Conservation (phyloP, 2,797 vertebrate species). For the Fundulus diaphanus region DNA sequence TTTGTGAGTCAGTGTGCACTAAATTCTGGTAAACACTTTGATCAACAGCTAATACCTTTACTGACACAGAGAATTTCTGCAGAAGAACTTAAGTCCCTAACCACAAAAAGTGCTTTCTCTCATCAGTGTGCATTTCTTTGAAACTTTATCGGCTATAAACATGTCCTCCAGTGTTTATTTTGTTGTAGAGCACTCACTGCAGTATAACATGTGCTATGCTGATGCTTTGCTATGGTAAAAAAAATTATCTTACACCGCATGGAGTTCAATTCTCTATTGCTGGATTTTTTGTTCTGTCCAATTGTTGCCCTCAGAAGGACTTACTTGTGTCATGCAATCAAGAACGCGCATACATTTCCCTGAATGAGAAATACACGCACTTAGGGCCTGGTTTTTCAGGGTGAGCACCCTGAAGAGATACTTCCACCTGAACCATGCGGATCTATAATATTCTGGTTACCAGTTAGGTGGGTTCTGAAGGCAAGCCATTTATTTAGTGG, state of each 20-base stretch:
- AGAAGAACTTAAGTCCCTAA: slow-evolving; percentile 31
- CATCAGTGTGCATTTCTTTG: slow-evolving; percentile 32
- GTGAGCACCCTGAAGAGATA: too few relatives aligned
- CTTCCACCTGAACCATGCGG: neutral
- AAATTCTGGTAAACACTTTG: slow-evolving; percentile 51
- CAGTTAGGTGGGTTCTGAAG: neutral
- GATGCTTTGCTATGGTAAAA: slow-evolving; percentile 51
- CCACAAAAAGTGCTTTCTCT: slow-evolving; percentile 37
- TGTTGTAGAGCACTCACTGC: slow-evolving; percentile 42
- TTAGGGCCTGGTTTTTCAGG: neutral
- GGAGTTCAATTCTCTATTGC: neutral
- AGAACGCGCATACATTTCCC: neutral
- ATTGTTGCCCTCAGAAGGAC: slow-evolving; percentile 6
- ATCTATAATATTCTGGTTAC: neutral
- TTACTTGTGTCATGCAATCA: slow-evolving; percentile 8
- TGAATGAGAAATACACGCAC: neutral
- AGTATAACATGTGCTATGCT: slow-evolving; percentile 44
- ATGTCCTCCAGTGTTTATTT: slow-evolving; percentile 61
- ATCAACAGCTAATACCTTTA: slow-evolving; percentile 70
- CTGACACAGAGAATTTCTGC: neutral
- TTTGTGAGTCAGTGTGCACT: slow-evolving; percentile 32
- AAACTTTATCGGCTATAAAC: slow-evolving; percentile 51
- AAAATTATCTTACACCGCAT: slow-evolving; percentile 39
- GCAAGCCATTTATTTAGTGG: neutral
- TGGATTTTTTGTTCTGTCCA: slow-evolving; percentile 1